phyloP scores from a whole-genome alignment of 2,797 vertebrate genomes.

The Lacerta agilis region DNA sequence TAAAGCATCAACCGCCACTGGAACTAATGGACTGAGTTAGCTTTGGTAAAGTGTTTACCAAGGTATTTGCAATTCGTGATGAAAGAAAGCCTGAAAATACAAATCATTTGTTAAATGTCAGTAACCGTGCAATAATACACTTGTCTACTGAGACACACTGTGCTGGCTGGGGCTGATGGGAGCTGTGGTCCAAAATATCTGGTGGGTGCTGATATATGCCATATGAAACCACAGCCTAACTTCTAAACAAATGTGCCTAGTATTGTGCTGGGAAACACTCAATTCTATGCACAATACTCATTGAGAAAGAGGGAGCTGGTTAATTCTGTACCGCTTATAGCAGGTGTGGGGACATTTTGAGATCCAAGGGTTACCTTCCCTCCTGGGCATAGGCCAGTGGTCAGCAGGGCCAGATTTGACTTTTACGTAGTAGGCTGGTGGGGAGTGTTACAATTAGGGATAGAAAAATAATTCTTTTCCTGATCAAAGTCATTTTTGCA shows the following conservation, averaged over 20 bases:
- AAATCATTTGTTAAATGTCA: background rate
- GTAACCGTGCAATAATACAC: background rate
- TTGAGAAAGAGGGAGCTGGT: no score
- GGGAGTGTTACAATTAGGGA: no score
- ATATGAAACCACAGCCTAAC: background rate
- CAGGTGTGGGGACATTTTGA: no score
- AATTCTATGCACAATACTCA: background rate
- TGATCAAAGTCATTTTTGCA: no score
- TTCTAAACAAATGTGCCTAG: background rate
- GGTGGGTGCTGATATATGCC: no score
- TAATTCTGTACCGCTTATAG: background rate
- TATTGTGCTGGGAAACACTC: background rate
- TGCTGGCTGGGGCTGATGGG: no score
- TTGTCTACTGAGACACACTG: background rate
- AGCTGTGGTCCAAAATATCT: no score
- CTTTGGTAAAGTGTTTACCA: constrained; percentile 19
- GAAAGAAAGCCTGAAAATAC: background rate
- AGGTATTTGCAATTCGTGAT: background rate
- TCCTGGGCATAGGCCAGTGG: no score
- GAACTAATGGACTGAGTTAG: constrained; percentile 2
- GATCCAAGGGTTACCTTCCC: no score
- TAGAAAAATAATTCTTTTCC: no score
- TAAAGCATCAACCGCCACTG: constrained; percentile 21
- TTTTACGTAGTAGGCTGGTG: no score
- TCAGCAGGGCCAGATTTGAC: no score